Evolutionary conservation across 2,113 vertebrate species (phyloP).

Genomic region (Melanerpes aurifrons): DNA sequence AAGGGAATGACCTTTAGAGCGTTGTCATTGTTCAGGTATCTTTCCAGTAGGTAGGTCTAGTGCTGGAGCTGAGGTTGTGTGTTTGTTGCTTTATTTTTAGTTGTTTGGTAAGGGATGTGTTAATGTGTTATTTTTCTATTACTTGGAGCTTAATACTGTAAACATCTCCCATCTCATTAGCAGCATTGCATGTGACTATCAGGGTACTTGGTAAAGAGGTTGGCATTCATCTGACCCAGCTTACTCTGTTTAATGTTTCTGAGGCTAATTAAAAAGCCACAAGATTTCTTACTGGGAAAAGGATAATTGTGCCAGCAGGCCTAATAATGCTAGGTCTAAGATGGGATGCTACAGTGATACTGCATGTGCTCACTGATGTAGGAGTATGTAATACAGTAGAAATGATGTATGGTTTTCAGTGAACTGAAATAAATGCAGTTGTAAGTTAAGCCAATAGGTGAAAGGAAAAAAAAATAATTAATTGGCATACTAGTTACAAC

Average conservation of each 20-base stretch:
- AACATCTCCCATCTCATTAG: conserved; percentile 25
- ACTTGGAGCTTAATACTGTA: not conserved
- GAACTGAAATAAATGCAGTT: not conserved
- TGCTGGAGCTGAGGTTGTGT: not conserved
- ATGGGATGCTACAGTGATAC: fast-evolving
- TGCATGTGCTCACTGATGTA: not conserved
- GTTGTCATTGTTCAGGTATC: not conserved
- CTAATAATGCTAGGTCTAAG: not conserved
- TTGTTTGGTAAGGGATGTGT: not conserved
- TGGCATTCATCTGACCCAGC: not conserved
- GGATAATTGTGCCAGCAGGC: not conserved
- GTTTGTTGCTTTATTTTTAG: too few relatives aligned
- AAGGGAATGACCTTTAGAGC: conserved; percentile 31
- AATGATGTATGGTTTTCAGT: not conserved
- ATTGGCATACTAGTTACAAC: not conserved
- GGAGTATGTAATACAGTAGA: not conserved
- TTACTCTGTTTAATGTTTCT: not conserved
- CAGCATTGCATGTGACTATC: not conserved
- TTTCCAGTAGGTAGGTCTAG: not conserved
- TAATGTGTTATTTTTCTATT: conserved; percentile 16
- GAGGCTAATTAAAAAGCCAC: not conserved
- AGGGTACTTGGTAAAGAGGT: not conserved
- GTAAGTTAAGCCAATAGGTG: not conserved
- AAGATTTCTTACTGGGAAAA: not conserved
- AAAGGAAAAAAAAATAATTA: not conserved